Evolutionary conservation across 30 jellyfish, hydroid and myxozoan species (phyloP).

Genomic region (Morbakka virulenta): DNA sequence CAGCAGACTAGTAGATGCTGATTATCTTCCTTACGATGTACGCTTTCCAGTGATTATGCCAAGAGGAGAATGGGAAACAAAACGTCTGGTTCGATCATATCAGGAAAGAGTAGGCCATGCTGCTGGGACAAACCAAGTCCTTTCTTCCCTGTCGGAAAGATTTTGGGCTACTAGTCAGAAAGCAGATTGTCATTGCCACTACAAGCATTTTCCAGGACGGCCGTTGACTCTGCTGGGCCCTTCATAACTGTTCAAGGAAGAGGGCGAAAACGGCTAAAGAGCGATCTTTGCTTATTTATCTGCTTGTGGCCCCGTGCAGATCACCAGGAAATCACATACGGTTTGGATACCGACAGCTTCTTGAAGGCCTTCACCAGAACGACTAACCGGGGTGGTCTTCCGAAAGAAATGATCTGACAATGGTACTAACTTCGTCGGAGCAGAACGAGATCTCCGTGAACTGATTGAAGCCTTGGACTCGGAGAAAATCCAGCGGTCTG

Average conservation of each 20-base stretch:
- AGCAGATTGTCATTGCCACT: slow-evolving; percentile 12
- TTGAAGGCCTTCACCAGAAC: slow-evolving; percentile 43
- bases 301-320: slow-evolving; percentile 54
- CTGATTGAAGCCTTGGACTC: no score
- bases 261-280: slow-evolving; percentile 50
- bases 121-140: not conserved
- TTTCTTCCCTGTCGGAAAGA: no score
- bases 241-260: slow-evolving; percentile 54
- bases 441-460: slow-evolving; percentile 25
- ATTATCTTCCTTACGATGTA: slow-evolving; percentile 16
- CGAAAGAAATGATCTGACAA: slow-evolving; percentile 38
- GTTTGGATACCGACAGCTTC: slow-evolving; percentile 52
- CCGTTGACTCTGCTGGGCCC: slow-evolving; percentile 57
- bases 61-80: slow-evolving; percentile 7
- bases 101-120: no score
- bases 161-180: not conserved
- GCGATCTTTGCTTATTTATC: slow-evolving; percentile 34
- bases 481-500: not conserved
- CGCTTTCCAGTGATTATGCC: slow-evolving; percentile 49
- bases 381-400: slow-evolving; percentile 36
- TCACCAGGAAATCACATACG: slow-evolving; percentile 50
- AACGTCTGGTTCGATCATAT: slow-evolving; percentile 23
- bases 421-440: slow-evolving; percentile 57
- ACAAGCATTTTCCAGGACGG: slow-evolving; percentile 38
- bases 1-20: slow-evolving; percentile 51